Evolutionary conservation across 2,113 vertebrate genomes (phyloP).

Genomic region (Sapayoa aenigma): DNA sequence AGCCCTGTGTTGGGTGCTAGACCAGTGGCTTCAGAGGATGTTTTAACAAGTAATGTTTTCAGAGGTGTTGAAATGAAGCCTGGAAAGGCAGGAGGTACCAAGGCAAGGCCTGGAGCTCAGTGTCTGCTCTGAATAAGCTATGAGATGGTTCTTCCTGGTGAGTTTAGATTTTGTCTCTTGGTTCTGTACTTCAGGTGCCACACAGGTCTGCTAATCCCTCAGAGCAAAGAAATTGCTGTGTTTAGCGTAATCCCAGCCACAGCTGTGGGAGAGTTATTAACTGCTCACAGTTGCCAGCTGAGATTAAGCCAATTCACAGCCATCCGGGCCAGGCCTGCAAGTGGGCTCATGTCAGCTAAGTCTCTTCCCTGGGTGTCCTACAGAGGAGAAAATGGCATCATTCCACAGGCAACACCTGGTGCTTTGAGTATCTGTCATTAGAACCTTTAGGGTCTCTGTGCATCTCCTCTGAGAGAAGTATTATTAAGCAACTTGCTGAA

Average conservation of each 20-base stretch:
- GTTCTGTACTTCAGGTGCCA: constrained; percentile 64
- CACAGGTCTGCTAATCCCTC: constrained; percentile 71
- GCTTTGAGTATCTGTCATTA: constrained; percentile 19
- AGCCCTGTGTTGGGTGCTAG: not conserved
- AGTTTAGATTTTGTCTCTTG: constrained; percentile 11
- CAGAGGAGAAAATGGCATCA: constrained; percentile 39
- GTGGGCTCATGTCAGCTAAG: constrained; percentile 51
- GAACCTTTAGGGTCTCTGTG: constrained; percentile 16
- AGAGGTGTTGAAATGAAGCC: not conserved
- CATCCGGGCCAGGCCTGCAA: constrained; percentile 70
- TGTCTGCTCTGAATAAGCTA: not conserved
- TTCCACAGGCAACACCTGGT: constrained; percentile 50
- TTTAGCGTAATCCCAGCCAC: constrained; percentile 98
- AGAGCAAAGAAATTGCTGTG: constrained; percentile 82
- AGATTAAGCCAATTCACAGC: constrained; percentile 98
- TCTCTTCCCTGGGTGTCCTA: constrained; percentile 15
- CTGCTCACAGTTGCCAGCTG: constrained; percentile 99
- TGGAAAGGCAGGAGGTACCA: not conserved
- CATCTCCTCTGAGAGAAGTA: constrained; percentile 8
- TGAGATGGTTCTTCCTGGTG: not conserved
- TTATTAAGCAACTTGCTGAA: constrained; percentile 45
- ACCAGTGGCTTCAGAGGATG: not conserved
- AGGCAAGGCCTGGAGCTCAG: not conserved
- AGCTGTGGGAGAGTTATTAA: constrained; percentile 89
- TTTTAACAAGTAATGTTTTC: not conserved